phyloP scores from a whole-genome alignment of 2,113 vertebrate species.

The Macquaria australasica region DNA sequence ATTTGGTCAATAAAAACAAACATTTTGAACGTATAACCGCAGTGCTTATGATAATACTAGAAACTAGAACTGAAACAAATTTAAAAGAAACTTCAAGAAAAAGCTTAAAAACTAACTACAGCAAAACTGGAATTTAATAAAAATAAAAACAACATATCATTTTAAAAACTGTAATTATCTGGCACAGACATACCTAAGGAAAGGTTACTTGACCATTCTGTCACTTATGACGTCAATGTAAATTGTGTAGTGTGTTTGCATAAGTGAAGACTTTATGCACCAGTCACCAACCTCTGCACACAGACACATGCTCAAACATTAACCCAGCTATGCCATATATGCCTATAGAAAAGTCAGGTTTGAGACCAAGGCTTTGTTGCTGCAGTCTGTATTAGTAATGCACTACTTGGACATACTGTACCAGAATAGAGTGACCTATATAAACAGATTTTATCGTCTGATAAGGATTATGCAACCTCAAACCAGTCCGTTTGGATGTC shows the following conservation, averaged over 20 bases:
- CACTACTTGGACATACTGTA: background rate
- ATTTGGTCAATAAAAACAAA: background rate
- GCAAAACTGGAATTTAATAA: background rate
- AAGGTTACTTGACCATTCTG: conserved; percentile 1
- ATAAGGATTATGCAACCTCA: background rate
- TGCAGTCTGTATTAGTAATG: background rate
- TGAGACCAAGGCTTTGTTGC: background rate
- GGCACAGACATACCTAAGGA: background rate
- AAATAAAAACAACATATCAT: background rate
- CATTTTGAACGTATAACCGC: background rate
- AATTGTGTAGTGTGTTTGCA: conserved; percentile 18
- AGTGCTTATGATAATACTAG: background rate
- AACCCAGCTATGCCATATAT: background rate
- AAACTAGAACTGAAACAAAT: background rate
- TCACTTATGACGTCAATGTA: conserved; percentile 15
- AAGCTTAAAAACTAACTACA: background rate
- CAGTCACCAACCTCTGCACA: background rate
- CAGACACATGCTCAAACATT: conserved; percentile 32
- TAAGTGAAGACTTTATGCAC: background rate
- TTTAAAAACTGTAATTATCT: conserved; percentile 2
- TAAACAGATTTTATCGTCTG: background rate
- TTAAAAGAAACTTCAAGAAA: background rate
- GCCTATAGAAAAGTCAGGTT: background rate
- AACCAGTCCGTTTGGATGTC: background rate
- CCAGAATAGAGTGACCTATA: background rate